These are phyloP conservation scores for Folsomia candida DNA, from an alignment of 2,888 invertebrate genomes.

Conservation along the genomic window DNA sequence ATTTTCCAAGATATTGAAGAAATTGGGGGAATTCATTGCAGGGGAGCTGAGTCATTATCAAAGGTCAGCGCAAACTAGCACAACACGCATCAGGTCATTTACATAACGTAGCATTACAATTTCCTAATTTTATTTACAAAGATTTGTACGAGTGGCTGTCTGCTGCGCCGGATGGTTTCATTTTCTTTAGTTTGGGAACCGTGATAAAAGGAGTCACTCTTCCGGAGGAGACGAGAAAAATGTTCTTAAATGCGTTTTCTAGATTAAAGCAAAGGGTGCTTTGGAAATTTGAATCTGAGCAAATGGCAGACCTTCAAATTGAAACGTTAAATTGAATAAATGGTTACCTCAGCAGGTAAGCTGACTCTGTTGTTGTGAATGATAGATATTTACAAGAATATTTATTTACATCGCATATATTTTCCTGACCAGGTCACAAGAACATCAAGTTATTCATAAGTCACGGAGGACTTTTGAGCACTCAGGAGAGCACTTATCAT, in stretches of 20 bases:
- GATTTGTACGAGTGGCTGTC: conserved; percentile 58
- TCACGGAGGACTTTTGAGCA: no score
- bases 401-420: no score
- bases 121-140: conserved; percentile 13
- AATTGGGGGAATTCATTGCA: conserved; percentile 52
- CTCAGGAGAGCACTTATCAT: no score
- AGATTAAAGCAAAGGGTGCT: conserved; percentile 56
- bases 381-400: no score
- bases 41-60: conserved; percentile 41
- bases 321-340: conserved; percentile 49
- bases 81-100: background rate
- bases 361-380: no score
- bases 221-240: conserved; percentile 56
- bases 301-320: conserved; percentile 41
- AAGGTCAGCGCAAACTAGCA: conserved; percentile 35
- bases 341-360: no score
- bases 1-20: conserved; percentile 50
- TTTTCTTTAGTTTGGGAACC: conserved; percentile 64
- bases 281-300: conserved; percentile 32
- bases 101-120: background rate
- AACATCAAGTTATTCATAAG: no score
- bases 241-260: conserved; percentile 59
- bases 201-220: conserved; percentile 62
- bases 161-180: conserved; percentile 58
- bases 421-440: no score